These are phyloP conservation scores for Cladorhizidae sp. DNA, from an alignment of 37 sponge, comb jelly and placozoan species.

Conservation along the genomic window DNA sequence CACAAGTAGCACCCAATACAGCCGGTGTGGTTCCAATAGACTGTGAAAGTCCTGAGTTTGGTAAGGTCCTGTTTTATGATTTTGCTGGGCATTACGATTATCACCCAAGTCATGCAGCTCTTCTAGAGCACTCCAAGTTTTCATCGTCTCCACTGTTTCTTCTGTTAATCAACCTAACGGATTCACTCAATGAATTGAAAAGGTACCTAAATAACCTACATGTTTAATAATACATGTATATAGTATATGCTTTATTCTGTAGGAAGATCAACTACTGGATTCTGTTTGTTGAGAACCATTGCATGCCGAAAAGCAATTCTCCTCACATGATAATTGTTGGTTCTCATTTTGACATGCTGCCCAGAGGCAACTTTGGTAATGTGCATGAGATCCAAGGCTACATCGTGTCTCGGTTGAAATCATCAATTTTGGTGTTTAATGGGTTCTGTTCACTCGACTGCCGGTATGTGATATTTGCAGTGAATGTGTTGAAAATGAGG, in stretches of 20 bases:
- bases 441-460: slow-evolving; percentile 55
- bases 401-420: neutral
- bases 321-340: slow-evolving; percentile 54
- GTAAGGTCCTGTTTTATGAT: slow-evolving; percentile 48
- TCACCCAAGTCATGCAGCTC: slow-evolving; percentile 50
- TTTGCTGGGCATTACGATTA: slow-evolving; percentile 66
- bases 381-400: neutral
- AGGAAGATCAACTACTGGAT: slow-evolving; percentile 50
- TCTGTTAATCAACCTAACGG: slow-evolving; percentile 41
- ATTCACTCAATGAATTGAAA: slow-evolving; percentile 12
- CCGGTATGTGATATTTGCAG: slow-evolving; percentile 16
- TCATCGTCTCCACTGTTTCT: slow-evolving; percentile 46
- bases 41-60: slow-evolving; percentile 45
- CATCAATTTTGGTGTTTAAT: neutral
- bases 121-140: slow-evolving; percentile 36
- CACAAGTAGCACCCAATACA: slow-evolving; percentile 15
- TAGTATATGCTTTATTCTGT: neutral
- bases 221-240: neutral
- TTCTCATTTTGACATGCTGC: slow-evolving; percentile 35
- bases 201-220: slow-evolving; percentile 15
- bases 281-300: slow-evolving; percentile 25
- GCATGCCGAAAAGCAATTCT: slow-evolving; percentile 1
- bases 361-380: neutral
- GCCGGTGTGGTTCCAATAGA: slow-evolving; percentile 50
- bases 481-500: too few species aligned